These are phyloP conservation scores for Drepana falcataria DNA, from an alignment of 2,888 invertebrate species.

Conservation along the genomic window DNA sequence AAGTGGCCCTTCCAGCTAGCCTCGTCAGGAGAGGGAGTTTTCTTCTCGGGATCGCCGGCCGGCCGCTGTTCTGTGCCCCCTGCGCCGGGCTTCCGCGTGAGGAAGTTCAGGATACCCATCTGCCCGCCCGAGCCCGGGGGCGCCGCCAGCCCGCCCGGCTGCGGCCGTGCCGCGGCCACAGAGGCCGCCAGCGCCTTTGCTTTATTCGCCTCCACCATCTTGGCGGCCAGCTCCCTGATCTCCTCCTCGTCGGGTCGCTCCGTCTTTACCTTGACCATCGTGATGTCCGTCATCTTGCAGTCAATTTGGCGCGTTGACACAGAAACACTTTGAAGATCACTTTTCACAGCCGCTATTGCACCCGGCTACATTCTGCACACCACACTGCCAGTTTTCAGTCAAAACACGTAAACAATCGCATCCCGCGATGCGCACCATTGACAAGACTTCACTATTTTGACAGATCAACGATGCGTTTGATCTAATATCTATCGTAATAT, in stretches of 20 bases:
- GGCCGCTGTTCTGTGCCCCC: slow-evolving; percentile 45
- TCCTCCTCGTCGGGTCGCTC: slow-evolving; percentile 92
- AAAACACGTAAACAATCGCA: slow-evolving; percentile 59
- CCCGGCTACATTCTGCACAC: slow-evolving; percentile 59
- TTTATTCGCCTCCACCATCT: slow-evolving; percentile 91
- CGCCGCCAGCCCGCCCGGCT: slow-evolving; percentile 57
- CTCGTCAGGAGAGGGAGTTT: slow-evolving; percentile 80
- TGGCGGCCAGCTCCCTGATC: slow-evolving; percentile 90
- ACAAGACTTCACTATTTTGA: slow-evolving; percentile 56
- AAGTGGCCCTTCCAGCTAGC: slow-evolving; percentile 90
- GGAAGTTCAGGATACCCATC: slow-evolving; percentile 81
- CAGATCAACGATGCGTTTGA: slow-evolving; percentile 39
- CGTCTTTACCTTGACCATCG: slow-evolving; percentile 80
- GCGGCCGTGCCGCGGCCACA: slow-evolving; percentile 72
- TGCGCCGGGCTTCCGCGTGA: slow-evolving; percentile 70
- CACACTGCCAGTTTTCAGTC: slow-evolving; percentile 40
- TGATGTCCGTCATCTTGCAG: slow-evolving; percentile 49
- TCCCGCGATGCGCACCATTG: slow-evolving; percentile 39
- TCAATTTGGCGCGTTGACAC: slow-evolving; percentile 5
- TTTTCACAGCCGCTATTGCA: slow-evolving; percentile 12
- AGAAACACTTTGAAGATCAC: slow-evolving; percentile 4
- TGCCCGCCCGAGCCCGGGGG: slow-evolving; percentile 62
- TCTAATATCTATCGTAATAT: slow-evolving; percentile 13
- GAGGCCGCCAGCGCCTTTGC: slow-evolving; percentile 76
- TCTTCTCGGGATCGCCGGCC: slow-evolving; percentile 55